phyloP scores from a whole-genome alignment of 1,140 invertebrate species.

The Ganaspis sp. region DNA sequence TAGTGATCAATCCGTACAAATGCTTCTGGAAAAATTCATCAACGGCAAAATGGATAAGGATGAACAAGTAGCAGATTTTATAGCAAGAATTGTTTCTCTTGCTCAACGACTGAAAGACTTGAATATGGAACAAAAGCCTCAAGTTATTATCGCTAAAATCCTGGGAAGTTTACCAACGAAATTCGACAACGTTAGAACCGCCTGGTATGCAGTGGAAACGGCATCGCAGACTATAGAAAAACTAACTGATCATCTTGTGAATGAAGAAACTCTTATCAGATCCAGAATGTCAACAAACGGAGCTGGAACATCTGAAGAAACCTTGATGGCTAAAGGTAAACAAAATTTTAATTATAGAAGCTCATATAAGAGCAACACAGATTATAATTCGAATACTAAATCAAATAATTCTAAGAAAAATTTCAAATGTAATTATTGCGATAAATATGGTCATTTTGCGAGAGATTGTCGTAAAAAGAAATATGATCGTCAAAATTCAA shows the following conservation, averaged over 20 bases:
- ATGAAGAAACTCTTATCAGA: conserved; percentile 36
- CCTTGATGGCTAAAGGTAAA: neutral
- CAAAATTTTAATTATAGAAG: neutral
- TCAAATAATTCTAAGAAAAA: conserved; percentile 12
- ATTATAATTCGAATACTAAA: no score
- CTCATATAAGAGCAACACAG: neutral
- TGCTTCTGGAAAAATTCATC: conserved; percentile 48
- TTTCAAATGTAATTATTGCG: conserved; percentile 38
- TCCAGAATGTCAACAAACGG: neutral
- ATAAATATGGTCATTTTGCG: conserved; percentile 38
- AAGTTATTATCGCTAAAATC: conserved; percentile 26
- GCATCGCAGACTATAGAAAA: conserved; percentile 40
- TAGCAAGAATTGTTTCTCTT: conserved; percentile 41
- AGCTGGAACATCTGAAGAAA: neutral
- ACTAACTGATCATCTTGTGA: conserved; percentile 37
- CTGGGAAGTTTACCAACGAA: conserved; percentile 30
- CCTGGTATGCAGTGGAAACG: conserved; percentile 42
- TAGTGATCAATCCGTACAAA: conserved; percentile 48
- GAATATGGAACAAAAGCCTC: conserved; percentile 37
- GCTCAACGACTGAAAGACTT: conserved; percentile 37
- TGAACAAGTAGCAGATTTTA: conserved; percentile 36
- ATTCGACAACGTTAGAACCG: conserved; percentile 44
- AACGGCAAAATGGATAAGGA: conserved; percentile 43
- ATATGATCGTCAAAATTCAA: conserved; percentile 20
- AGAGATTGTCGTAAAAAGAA: conserved; percentile 38